Base-by-base conservation (phyloP, 2,797 vertebrate species). In the Sebastes miniatus region DNA sequence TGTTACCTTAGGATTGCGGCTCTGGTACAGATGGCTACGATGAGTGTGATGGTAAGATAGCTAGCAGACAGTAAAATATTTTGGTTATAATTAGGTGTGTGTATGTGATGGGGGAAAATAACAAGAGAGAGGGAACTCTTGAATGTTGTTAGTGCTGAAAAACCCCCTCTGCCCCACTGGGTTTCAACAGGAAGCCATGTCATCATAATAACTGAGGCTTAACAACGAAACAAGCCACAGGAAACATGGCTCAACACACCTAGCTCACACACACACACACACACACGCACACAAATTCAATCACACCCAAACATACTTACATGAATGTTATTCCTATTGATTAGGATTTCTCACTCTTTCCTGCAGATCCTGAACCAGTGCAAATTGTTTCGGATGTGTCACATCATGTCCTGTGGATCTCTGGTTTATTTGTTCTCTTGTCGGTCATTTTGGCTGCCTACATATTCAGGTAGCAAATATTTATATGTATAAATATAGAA, bases 151-250 rank as follows among this genome's bases (percentile, higher is more conserved):
- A 7, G 32, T 34, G 34, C 36, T 84, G 66, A 79, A 87, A 87
- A 88, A 81, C 63, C 79, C 81, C 82, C 74, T 83, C 56, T 64
- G 66, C 34, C 47, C 79, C 75, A n/a, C 67, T 87, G 82, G 74
- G 84, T 62, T 88, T 88, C 10, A 87, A 89, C 91, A 93, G 91
- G 93, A 93, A 93, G 67, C 50, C 69, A 61, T 90, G 89, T 87
- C 84, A 80, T 77, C 75, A 86, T 80, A 81, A 76, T 84, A 91
- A 83, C 61, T 84, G 80, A 86, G 87, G 56, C 77, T 70, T n/a
- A 84, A 73, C 73, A 91, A 76, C 76, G 69, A 88, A 82, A 87
- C 50, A 79, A 57, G 58, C 69, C 76, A 82, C 87, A 92, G 90
- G 90, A 92, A 79, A 83, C 87, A 79, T 88, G 87, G 82, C 85